Base-by-base conservation (phyloP, 1,140 invertebrate species). In the Gryllus bimaculatus region DNA sequence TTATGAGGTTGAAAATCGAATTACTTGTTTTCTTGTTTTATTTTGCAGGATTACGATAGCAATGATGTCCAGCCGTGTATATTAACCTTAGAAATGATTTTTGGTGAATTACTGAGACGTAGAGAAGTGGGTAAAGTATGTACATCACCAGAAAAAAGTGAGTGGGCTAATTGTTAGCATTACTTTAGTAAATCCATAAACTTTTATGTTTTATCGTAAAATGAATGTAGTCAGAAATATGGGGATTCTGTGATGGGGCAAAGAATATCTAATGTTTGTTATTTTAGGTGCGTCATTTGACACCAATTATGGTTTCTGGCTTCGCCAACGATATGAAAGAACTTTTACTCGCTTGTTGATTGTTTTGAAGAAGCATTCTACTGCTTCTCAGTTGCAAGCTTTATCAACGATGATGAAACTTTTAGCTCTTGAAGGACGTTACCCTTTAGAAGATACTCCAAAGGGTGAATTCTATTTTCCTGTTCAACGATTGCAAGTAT, bases 41-140 rank as follows among this genome's bases (percentile, higher is more conserved):
- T 66, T 66, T 66, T 7, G 10, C 7, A 66, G 54, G 54, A 66
- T 13, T 18, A 66, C 54, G 54, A 66, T 13, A 18, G 54, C 2
- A 66, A 10, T 66, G 54, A 87, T 82, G 87, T 85, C 18, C 86
- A 85, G 74, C 86, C 89, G 75, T 88, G 89, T 80, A 84, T 93
- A 76, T 86, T 92, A 47, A 89, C 91, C 15, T 83, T 92, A 80
- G 92, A 93, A 84, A 88, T 91, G 47, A 90, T 93, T 81, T 93
- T 93, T 82, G 87, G 86, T 10, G 90, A 91, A 82, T 82, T 93
- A 66, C 82, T 93, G 1, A 91, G 88, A 82, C 86, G 90, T n/a
- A 85, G 89, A 26, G 88, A 89, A 66, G 88, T 92, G 83, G 73
- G 85, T 85, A 86, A 81, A 81, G 81, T 78, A 48, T 66, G n/a